A percentile compares a stretch with the other conserved stretches of the same genome.
These are phyloP conservation scores for Popillia japonica DNA, from an alignment of 1,140 invertebrate species.

Conservation along the genomic window DNA sequence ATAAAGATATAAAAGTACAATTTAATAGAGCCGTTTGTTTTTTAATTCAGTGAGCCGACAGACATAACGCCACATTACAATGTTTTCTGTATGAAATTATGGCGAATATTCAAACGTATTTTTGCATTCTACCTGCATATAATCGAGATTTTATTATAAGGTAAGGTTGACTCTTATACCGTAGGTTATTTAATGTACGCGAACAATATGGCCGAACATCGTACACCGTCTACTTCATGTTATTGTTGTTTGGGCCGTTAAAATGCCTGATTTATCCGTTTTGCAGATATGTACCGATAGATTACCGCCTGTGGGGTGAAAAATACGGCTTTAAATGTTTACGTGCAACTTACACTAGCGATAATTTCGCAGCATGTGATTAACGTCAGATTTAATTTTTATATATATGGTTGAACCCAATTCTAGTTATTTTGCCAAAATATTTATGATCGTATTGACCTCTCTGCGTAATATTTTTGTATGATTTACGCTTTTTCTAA, in stretches of 20 bases:
- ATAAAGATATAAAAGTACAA: conserved; percentile 48
- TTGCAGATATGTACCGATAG: conserved; percentile 5
- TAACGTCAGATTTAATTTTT: too few species aligned
- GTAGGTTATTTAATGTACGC: not conserved
- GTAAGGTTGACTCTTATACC: conserved; percentile 19
- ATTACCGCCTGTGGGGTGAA: conserved; percentile 12
- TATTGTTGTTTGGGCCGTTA: conserved; percentile 10
- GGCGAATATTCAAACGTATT: conserved; percentile 35
- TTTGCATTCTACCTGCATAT: conserved; percentile 37
- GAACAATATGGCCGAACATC: conserved; percentile 34
- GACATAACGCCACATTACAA: conserved; percentile 36
- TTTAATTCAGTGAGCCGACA: conserved; percentile 41
- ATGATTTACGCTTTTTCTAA: too few species aligned
- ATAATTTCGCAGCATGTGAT: too few species aligned
- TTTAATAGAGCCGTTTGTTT: conserved; percentile 54
- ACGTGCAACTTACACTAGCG: too few species aligned
- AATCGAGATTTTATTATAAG: conserved; percentile 25
- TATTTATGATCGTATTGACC: too few species aligned
- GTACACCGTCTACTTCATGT: not conserved
- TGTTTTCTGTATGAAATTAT: conserved; percentile 35
- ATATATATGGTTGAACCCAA: too few species aligned
- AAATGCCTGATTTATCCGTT: conserved; percentile 25
- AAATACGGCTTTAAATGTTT: not conserved
- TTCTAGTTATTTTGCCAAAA: too few species aligned
- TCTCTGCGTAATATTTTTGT: too few species aligned